These are phyloP conservation scores for Arctopsyche grandis DNA, from an alignment of 1,140 invertebrate genomes.

Conservation along the genomic window DNA sequence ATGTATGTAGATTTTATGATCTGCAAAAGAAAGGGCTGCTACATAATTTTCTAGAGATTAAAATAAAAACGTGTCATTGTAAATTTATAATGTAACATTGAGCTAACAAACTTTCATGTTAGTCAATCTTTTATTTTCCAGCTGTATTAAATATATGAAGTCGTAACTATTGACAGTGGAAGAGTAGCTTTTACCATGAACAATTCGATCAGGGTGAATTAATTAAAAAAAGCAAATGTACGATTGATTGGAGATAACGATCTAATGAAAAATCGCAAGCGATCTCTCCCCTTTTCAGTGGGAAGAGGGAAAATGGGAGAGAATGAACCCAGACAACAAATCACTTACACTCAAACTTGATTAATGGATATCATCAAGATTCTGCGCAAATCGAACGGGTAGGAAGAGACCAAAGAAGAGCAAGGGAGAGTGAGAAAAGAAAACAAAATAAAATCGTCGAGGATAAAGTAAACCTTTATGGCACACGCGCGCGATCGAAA, in stretches of 20 bases:
- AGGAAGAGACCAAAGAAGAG: not conserved
- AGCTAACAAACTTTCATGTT: too few relatives aligned
- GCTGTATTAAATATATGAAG: too few relatives aligned
- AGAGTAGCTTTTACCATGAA: too few relatives aligned
- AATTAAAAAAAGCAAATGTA: not conserved
- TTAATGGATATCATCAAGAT: constrained; percentile 31
- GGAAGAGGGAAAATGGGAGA: not conserved
- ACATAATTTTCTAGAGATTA: too few relatives aligned
- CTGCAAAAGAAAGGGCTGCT: too few relatives aligned
- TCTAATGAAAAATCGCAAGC: constrained; percentile 19
- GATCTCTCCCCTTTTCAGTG: not conserved
- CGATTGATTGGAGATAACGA: constrained; percentile 22
- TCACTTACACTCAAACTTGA: constrained; percentile 32
- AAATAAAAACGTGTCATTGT: too few relatives aligned
- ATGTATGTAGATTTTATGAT: too few relatives aligned
- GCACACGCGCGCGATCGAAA: not conserved
- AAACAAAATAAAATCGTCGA: not conserved
- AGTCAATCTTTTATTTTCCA: too few relatives aligned
- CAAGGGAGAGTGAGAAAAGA: not conserved
- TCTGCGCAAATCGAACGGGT: constrained; percentile 19
- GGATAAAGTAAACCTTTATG: constrained; percentile 25
- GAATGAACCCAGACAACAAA: constrained; percentile 27
- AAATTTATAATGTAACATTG: too few relatives aligned
- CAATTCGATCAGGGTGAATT: too few relatives aligned
- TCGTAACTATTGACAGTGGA: too few relatives aligned